phyloP scores from a whole-genome alignment of 2,888 invertebrate genomes.

The Mylabris sibirica region DNA sequence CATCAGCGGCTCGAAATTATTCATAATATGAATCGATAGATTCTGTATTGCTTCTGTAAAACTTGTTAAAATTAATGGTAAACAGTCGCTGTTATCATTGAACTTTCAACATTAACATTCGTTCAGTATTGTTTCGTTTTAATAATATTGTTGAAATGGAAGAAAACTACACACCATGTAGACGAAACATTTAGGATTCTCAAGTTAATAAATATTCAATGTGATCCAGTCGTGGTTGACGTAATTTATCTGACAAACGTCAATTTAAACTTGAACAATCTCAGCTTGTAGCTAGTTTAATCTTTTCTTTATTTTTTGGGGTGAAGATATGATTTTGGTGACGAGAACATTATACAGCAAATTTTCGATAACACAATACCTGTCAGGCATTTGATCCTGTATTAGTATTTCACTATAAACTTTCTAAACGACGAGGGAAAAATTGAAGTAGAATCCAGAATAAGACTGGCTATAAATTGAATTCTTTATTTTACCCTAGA shows the following conservation, averaged over 20 bases:
- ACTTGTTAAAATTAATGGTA: neutral
- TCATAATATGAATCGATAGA: too few relatives aligned
- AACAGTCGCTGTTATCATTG: neutral
- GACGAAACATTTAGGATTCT: neutral
- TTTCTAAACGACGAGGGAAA: neutral
- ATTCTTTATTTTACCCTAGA: neutral
- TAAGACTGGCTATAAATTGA: neutral
- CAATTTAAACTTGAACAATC: too few relatives aligned
- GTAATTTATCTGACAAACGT: neutral
- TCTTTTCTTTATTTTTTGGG: neutral
- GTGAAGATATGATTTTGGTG: neutral
- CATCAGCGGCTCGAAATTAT: too few relatives aligned
- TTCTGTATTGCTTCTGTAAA: neutral
- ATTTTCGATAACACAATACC: neutral
- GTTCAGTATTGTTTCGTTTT: neutral
- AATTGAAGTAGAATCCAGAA: neutral
- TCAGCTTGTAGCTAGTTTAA: neutral
- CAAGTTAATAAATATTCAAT: neutral
- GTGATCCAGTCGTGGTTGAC: neutral
- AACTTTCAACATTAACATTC: neutral
- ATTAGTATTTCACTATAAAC: too few relatives aligned
- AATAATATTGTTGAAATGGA: neutral
- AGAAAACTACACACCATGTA: too few relatives aligned
- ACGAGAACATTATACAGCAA: neutral
- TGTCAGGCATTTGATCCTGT: neutral